Percentiles rank a stretch among this genome's conserved stretches.
phyloP scores from a whole-genome alignment of 2,113 vertebrate species.

The Hippolais icterina region DNA sequence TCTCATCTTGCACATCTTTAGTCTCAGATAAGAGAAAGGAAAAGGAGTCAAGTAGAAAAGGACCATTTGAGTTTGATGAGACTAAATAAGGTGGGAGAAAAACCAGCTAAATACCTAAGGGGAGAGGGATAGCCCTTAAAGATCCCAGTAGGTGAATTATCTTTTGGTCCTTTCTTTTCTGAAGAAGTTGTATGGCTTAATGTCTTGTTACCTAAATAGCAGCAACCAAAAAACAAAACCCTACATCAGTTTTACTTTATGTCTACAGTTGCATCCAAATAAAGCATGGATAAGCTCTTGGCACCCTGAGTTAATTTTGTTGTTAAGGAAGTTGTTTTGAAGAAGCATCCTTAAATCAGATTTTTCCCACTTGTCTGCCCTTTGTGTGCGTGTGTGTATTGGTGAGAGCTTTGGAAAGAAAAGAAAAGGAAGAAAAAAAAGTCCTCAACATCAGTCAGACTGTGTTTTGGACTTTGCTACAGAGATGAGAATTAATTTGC shows the following conservation, averaged over 20 bases:
- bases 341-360: not conserved
- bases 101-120: not conserved
- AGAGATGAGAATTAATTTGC: slow-evolving; percentile 33
- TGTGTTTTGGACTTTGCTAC: not conserved
- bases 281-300: not conserved
- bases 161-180: not conserved
- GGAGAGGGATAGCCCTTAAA: not conserved
- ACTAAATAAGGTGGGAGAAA: not conserved
- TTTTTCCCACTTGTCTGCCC: not conserved
- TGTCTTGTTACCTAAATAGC: not conserved
- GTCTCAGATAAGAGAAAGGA: not conserved
- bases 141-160: not conserved
- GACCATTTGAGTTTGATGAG: not conserved
- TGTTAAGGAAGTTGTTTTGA: not conserved
- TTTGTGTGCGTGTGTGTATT: not conserved
- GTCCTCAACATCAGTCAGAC: not conserved
- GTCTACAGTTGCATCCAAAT: not conserved
- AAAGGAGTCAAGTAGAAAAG: not conserved
- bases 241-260: not conserved
- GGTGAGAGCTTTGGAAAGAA: not conserved
- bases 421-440: not conserved
- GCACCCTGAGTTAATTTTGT: not conserved
- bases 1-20: not conserved
- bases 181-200: not conserved
- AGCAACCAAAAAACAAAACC: not conserved